A percentile compares a stretch with the other conserved stretches of the same genome.
These are phyloP conservation scores for Monoplex corrugatus DNA, from an alignment of 2,888 invertebrate genomes.

Conservation along the genomic window DNA sequence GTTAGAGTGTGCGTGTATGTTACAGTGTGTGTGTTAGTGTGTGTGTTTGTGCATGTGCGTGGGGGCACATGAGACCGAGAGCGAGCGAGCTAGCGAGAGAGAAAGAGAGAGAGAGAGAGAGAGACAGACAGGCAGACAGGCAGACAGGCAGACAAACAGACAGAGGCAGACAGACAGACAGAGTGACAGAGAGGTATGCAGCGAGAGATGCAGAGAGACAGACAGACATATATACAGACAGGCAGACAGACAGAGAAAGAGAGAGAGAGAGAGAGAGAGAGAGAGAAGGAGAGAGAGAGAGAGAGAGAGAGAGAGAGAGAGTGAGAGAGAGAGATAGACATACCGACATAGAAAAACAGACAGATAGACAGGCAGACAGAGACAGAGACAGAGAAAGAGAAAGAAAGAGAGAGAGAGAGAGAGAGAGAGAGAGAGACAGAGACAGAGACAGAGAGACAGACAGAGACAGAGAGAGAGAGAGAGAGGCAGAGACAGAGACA, in stretches of 20 bases:
- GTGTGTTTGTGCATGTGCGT: too few species aligned
- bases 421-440: background rate
- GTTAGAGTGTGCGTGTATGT: background rate
- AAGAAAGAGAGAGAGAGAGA: background rate
- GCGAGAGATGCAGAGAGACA: background rate
- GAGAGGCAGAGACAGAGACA: background rate
- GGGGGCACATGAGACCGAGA: too few species aligned
- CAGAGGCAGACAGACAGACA: background rate
- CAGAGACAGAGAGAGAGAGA: background rate
- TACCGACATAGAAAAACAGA: background rate
- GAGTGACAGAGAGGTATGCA: background rate
- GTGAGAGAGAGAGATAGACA: background rate
- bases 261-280: background rate
- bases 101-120: background rate
- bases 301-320: conserved; percentile 34
- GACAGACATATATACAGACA: background rate
- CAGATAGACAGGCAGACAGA: background rate
- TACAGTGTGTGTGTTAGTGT: too few species aligned
- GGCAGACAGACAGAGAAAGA: background rate
- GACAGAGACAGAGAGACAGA: background rate
- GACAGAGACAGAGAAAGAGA: background rate
- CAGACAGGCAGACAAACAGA: background rate
- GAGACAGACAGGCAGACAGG: background rate
- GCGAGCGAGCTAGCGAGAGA: too few species aligned
- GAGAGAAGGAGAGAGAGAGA: background rate